Evolutionary conservation across 2,797 vertebrate species (phyloP).

Genomic region (Eurystomus glaucurus): DNA sequence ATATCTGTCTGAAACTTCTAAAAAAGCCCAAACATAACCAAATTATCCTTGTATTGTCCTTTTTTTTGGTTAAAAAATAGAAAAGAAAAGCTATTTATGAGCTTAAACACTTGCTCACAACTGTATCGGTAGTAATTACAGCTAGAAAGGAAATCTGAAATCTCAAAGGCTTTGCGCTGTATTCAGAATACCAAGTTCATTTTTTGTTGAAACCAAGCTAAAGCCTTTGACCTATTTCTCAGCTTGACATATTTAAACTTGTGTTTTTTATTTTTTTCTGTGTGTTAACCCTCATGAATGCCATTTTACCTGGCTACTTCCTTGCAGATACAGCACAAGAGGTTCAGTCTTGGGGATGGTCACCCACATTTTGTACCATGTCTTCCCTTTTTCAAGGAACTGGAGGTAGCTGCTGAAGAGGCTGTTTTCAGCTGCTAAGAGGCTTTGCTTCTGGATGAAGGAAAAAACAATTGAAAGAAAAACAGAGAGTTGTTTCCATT

Average conservation of each 20-base stretch:
- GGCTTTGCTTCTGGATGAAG: constrained; percentile 83
- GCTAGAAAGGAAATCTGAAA: background rate
- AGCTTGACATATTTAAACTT: background rate
- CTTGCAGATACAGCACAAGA: constrained; percentile 88
- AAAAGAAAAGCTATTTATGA: background rate
- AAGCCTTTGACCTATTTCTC: constrained; percentile 79
- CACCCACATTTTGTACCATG: constrained; percentile 90
- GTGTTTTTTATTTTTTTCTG: rapidly evolving
- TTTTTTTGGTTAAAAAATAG: background rate
- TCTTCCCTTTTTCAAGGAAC: constrained; percentile 90
- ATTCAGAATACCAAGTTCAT: constrained; percentile 21
- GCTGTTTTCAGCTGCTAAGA: constrained; percentile 84
- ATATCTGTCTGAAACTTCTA: background rate
- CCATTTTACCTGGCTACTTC: constrained; percentile 86
- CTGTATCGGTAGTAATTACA: background rate
- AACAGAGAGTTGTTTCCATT: background rate
- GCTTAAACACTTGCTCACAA: background rate
- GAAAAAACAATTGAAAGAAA: background rate
- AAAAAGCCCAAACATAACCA: background rate
- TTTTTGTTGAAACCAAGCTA: constrained; percentile 62
- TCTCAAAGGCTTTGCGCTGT: constrained; percentile 7
- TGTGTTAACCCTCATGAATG: background rate
- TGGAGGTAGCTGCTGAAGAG: constrained; percentile 88
- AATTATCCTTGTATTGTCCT: background rate
- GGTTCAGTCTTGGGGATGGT: constrained; percentile 88